Evolutionary conservation across 53 echinoderm and acorn worm genomes (phyloP), one percentile per base, ranked within the genome.

Genomic region (Henricia sp.): DNA sequence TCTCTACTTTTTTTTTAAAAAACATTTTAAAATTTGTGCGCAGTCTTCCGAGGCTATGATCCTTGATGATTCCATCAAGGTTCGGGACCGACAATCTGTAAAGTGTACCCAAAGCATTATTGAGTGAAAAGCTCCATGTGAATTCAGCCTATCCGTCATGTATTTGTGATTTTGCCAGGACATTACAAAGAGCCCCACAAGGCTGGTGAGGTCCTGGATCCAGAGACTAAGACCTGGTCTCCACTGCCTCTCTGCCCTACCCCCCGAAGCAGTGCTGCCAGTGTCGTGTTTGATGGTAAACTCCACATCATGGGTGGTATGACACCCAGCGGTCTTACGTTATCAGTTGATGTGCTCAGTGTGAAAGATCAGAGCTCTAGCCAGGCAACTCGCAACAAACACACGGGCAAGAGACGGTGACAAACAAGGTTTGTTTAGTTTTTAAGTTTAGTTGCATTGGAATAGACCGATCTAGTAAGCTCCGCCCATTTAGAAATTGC

Each of bases 271-370:
- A 92, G 94, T 2, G 84, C 86, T 16, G 82, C 92, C 20, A 83
- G 83, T 34, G 67, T 85, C 54, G 53, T 89, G 59, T 85, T 88
- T 52, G 86, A 92, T 20, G 87, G 82, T 24, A 90, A 89, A 52
- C 74, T 99, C 52, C 57, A 73, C 36, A 74, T 99, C 43, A 86
- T 99, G 20, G 99, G 99, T 8, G 99, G 99, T 9, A 92, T 94
- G 87, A 89, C 89, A 14, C 87, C 85, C 0, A 74, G 32, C 42
- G 93, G 93, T 4, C 68, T 93, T 9, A 93, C 90, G 28, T 70
- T 72, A 59, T 77, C 84, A 28, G 78, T 75, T 0, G 91, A 91
- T 58, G 84, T 83, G 21, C 73, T 91, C 6, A 33, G 84, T n/a
- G 50, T 48, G 16, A 32, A 62, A 33, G 80, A 64, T 16, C 65